Evolutionary conservation across 37 sponge, comb jelly and placozoan genomes (phyloP).

Genomic region (Cliona cf. orientalis): DNA sequence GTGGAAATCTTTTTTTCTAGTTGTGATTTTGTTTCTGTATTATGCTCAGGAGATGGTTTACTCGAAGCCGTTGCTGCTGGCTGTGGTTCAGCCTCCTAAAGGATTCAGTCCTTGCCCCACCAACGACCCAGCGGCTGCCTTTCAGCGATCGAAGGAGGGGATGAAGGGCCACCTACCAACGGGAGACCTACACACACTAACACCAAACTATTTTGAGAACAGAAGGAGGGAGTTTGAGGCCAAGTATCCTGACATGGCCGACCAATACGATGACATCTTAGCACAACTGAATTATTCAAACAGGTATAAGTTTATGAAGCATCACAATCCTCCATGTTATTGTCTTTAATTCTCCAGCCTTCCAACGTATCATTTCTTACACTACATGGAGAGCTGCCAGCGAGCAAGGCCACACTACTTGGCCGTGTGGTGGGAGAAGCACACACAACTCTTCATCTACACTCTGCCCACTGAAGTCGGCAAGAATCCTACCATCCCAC

Average conservation of each 20-base stretch:
- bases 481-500: not conserved
- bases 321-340: not conserved
- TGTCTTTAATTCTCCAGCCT: not conserved
- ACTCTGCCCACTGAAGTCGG: conserved; percentile 16
- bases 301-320: not conserved
- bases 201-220: conserved; percentile 39
- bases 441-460: conserved; percentile 42
- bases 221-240: conserved; percentile 41
- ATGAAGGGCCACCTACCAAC: conserved; percentile 1
- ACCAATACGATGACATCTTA: not conserved
- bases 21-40: not conserved
- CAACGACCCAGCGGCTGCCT: conserved; percentile 29
- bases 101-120: conserved; percentile 21
- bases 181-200: conserved; percentile 51
- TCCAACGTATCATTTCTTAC: conserved; percentile 57
- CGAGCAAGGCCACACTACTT: conserved; percentile 29
- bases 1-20: not conserved
- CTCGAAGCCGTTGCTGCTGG: conserved; percentile 37
- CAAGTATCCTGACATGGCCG: not conserved
- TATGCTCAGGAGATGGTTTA: conserved; percentile 4
- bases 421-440: conserved; percentile 58
- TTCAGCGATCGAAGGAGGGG: conserved; percentile 20
- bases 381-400: conserved; percentile 31
- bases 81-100: conserved; percentile 11
- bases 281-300: not conserved